A percentile compares a stretch with the other conserved stretches of the same genome.
These are phyloP conservation scores for Lasiurus cinereus DNA, from an alignment of 2,113 vertebrate species.

Conservation along the genomic window DNA sequence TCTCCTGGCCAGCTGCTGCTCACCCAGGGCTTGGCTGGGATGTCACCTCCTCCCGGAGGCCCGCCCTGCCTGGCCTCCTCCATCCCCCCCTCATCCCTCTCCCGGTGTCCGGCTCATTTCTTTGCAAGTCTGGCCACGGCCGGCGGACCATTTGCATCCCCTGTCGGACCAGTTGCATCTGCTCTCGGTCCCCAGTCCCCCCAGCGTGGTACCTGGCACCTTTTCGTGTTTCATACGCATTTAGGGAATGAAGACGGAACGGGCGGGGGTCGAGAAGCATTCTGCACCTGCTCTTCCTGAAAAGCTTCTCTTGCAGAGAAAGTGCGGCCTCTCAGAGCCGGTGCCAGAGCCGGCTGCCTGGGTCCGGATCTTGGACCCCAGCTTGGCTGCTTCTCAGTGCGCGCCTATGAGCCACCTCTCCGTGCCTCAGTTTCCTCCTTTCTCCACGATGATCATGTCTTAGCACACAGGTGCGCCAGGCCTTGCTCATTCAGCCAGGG, in stretches of 20 bases:
- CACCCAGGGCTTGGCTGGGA: background rate
- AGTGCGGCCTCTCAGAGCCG: background rate
- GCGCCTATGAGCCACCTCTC: too few species aligned
- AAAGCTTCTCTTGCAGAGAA: background rate
- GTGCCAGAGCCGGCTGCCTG: accelerated
- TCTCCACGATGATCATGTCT: background rate
- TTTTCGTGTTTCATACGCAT: background rate
- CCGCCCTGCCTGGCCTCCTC: background rate
- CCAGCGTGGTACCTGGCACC: too few species aligned
- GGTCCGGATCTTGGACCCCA: accelerated
- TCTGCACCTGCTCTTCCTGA: background rate
- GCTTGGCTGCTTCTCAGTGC: background rate
- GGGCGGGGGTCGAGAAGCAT: background rate
- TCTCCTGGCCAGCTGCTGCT: background rate
- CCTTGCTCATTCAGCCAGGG: background rate
- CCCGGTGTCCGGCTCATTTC: accelerated
- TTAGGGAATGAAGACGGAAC: background rate
- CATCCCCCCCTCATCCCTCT: background rate
- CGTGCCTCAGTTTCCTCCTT: background rate
- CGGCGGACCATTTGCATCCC: too few species aligned
- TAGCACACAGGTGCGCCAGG: background rate
- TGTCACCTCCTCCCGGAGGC: background rate
- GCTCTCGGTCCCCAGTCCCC: background rate
- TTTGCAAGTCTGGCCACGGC: background rate
- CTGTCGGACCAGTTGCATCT: accelerated